Evolutionary conservation across 2,888 invertebrate species (phyloP), one percentile per base, ranked within the genome.

Genomic region (Phortica okadai): DNA sequence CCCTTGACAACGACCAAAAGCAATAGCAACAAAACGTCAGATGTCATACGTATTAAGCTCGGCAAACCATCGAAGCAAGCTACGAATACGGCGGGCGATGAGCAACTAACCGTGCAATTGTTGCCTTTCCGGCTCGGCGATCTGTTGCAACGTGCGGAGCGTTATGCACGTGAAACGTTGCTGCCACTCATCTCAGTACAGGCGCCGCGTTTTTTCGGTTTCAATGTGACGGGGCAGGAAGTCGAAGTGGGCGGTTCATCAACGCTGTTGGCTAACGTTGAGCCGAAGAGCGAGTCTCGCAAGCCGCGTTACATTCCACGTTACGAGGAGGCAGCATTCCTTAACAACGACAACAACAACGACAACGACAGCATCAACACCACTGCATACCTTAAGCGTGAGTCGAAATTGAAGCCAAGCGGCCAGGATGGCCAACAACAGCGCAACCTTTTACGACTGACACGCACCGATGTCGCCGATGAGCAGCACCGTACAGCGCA

Each of bases 61-160:
- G 83, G 78, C 50, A 83, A 80, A 10, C 76, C 79, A 45, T 33
- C 59, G 1, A 42, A 72, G 0, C 76, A 64, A 21, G 10, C 54
- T 6, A 21, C 62, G 11, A 21, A 78, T 81, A 69, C 76, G 77
- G 80, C 42, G 74, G 82, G 75, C 42, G 84, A 86, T 56, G 86
- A 88, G 11, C 79, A 83, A 45, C 82, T 94, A 76, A 96, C 95
- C 0, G 95, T 97, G 0, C 97, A 97, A 89, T 94, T 96, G 86
- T 92, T 97, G 64, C 97, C 97, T 0, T 95, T 96, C 80, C 93
- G 96, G 50, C 91, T 97, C 1, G 96, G 96, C 0, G 95, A 95
- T 5, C 94, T 97, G 90, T 93, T 97, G 69, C 95, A 96, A 58
- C 94, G 96, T 82, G 97, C 96, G 0, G 97, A 97, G 87, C 93